A percentile compares a stretch with the other conserved stretches of the same genome.
phyloP scores from a whole-genome alignment of 1,140 invertebrate species.

The Cylas formicarius region DNA sequence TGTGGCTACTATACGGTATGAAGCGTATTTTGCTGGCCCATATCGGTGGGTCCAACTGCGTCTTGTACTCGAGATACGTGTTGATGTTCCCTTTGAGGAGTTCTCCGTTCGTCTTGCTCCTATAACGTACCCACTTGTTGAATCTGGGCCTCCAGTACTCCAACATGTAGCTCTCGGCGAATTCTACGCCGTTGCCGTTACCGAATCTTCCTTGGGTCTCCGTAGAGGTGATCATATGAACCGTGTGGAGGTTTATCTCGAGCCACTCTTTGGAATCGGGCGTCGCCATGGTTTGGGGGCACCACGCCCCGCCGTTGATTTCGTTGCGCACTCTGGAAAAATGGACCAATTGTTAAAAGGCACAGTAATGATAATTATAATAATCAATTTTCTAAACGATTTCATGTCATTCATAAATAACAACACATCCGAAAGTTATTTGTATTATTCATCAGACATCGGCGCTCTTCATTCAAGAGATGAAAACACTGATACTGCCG shows the following conservation, averaged over 20 bases:
- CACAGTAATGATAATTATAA: too few species aligned
- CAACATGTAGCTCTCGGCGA: constrained; percentile 64
- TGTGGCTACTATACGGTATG: constrained; percentile 63
- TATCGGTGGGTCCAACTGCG: constrained; percentile 62
- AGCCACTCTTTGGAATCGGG: constrained; percentile 68
- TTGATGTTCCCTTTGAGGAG: constrained; percentile 74
- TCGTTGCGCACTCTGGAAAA: constrained; percentile 32
- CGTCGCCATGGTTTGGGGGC: constrained; percentile 66
- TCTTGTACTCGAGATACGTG: constrained; percentile 69
- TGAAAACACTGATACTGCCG: too few species aligned
- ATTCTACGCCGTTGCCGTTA: constrained; percentile 76
- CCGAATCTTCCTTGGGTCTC: constrained; percentile 81
- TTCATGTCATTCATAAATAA: too few species aligned
- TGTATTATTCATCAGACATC: too few species aligned
- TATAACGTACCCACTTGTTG: constrained; percentile 65
- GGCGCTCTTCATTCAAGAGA: too few species aligned
- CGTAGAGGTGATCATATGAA: constrained; percentile 68
- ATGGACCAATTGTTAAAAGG: too few species aligned
- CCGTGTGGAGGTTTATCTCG: constrained; percentile 63
- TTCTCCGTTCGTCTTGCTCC: constrained; percentile 56
- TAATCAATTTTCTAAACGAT: too few species aligned
- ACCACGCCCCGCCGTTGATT: constrained; percentile 44
- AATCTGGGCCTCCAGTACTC: constrained; percentile 70
- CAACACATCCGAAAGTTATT: too few species aligned
- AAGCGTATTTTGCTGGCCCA: constrained; percentile 67